A percentile compares a stretch with the other conserved stretches of the same genome.
Conservation (phyloP, 2,888 invertebrate genomes). For the Lumbricus terrestris region DNA sequence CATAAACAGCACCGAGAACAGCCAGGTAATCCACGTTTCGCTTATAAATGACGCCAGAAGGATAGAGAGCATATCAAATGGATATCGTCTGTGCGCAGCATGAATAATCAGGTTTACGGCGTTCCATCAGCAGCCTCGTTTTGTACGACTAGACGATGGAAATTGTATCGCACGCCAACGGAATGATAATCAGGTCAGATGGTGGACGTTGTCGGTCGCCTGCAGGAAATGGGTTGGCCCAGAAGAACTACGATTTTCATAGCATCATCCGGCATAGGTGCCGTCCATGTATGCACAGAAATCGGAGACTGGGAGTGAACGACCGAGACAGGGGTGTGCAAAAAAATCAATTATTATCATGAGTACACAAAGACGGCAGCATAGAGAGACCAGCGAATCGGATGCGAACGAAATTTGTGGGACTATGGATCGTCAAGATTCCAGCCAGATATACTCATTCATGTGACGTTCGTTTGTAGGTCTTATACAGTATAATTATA, state of each 20-base stretch:
- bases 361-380: not conserved
- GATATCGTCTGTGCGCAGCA: not conserved
- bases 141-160: not conserved
- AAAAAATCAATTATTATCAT: not conserved
- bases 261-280: not conserved
- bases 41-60: not conserved
- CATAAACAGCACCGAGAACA: not conserved
- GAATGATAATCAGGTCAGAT: not conserved
- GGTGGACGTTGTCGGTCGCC: slow-evolving; percentile 13
- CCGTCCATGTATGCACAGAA: not conserved
- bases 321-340: not conserved
- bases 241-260: not conserved
- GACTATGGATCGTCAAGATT: not conserved
- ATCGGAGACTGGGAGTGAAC: not conserved
- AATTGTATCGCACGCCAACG: not conserved
- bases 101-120: not conserved
- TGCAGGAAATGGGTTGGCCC: not conserved
- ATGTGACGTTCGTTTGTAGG: not conserved
- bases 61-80: not conserved
- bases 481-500: not conserved
- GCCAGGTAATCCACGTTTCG: not conserved
- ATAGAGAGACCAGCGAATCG: not conserved
- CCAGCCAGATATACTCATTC: no score
- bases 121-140: not conserved
- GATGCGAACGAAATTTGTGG: not conserved